Conservation (phyloP, 1,140 invertebrate species). For the Choristoneura fumiferana region DNA sequence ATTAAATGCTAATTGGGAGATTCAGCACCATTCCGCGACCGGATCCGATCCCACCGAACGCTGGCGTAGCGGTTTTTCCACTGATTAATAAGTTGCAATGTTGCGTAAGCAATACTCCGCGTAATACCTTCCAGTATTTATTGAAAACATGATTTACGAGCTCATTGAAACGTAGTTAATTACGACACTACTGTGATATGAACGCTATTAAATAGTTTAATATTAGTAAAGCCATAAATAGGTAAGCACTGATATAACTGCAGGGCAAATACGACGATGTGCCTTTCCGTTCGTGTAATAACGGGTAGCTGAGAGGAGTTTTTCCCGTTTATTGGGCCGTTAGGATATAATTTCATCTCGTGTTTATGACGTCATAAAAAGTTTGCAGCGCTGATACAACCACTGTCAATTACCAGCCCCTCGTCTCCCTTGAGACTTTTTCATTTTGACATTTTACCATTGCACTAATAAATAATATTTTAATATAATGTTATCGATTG, state of each 20-base stretch:
- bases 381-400: slow-evolving; percentile 64
- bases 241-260: slow-evolving; percentile 43
- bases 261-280: slow-evolving; percentile 44
- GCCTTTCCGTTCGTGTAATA: slow-evolving; percentile 54
- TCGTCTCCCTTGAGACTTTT: slow-evolving; percentile 29
- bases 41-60: neutral
- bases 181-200: neutral
- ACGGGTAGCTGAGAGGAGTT: slow-evolving; percentile 55
- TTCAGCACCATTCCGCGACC: slow-evolving; percentile 27
- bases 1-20: slow-evolving; percentile 63
- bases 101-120: slow-evolving; percentile 5
- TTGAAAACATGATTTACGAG: slow-evolving; percentile 1
- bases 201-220: slow-evolving; percentile 1
- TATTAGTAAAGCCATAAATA: slow-evolving; percentile 27
- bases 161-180: neutral
- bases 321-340: slow-evolving; percentile 68
- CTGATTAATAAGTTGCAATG: slow-evolving; percentile 13
- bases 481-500: neutral
- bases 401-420: slow-evolving; percentile 57
- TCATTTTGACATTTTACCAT: slow-evolving; percentile 25
- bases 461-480: neutral
- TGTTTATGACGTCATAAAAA: slow-evolving; percentile 67
- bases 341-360: slow-evolving; percentile 73
- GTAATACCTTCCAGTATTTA: neutral
- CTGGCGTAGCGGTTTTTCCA: slow-evolving; percentile 5